Evolutionary conservation across 2,113 vertebrate genomes (phyloP).

Genomic region (Mobula hypostoma): DNA sequence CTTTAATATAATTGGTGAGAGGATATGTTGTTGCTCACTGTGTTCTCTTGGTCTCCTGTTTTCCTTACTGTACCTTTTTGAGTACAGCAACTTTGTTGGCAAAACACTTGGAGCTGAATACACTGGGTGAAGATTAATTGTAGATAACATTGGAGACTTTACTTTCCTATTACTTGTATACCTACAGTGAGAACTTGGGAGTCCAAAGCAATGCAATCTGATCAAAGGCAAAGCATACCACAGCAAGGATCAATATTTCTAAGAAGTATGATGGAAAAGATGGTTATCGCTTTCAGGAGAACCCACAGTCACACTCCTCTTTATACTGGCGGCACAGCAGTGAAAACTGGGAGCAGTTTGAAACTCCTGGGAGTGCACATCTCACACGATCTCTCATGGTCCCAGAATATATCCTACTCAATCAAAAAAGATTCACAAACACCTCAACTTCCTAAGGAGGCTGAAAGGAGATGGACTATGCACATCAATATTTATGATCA

Average conservation of each 20-base stretch:
- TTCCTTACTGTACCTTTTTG: not conserved
- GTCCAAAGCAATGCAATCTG: not conserved
- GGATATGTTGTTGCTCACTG: not conserved
- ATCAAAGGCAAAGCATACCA: not conserved
- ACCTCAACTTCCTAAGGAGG: too few species aligned
- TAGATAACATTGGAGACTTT: not conserved
- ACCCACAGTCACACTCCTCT: too few species aligned
- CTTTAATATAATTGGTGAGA: not conserved
- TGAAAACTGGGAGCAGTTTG: too few species aligned
- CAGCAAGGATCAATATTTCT: not conserved
- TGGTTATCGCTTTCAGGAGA: too few species aligned
- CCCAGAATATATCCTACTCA: too few species aligned
- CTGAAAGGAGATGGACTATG: too few species aligned
- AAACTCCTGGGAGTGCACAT: too few species aligned
- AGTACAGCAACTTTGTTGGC: not conserved
- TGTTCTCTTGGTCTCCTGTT: not conserved
- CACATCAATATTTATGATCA: too few species aligned
- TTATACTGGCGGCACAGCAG: too few species aligned
- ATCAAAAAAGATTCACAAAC: too few species aligned
- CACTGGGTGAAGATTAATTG: not conserved
- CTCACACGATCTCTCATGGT: too few species aligned
- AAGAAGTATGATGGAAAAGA: not conserved
- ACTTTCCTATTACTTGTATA: not conserved
- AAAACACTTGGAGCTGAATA: not conserved
- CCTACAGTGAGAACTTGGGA: not conserved